These are phyloP conservation scores for Acanthoscelides obtectus DNA, from an alignment of 2,888 invertebrate species.

Conservation along the genomic window DNA sequence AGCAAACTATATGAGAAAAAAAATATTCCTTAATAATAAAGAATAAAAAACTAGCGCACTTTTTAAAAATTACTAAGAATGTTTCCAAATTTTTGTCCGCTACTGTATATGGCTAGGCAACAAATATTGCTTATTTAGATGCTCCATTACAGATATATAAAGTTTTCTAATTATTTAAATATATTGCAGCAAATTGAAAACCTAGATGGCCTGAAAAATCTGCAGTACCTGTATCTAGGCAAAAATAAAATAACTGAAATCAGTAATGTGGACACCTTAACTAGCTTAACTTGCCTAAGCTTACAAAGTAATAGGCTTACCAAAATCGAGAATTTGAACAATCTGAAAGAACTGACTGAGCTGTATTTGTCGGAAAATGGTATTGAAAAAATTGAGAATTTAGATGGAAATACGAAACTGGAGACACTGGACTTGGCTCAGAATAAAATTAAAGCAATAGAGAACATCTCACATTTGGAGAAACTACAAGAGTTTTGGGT, in stretches of 20 bases:
- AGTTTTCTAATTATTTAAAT: no score
- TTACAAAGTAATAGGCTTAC: constrained; percentile 87
- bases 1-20: no score
- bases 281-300: constrained; percentile 74
- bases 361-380: constrained; percentile 94
- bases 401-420: constrained; percentile 64
- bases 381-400: constrained; percentile 70
- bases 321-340: constrained; percentile 80
- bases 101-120: no score
- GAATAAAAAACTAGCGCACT: no score
- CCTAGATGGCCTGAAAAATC: constrained; percentile 66
- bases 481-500: constrained; percentile 96
- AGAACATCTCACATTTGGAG: constrained; percentile 70
- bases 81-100: no score
- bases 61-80: no score
- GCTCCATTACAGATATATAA: no score
- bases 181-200: constrained; percentile 75
- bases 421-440: constrained; percentile 87
- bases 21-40: no score
- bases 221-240: constrained; percentile 81
- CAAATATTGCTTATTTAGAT: no score
- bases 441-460: constrained; percentile 76
- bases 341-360: constrained; percentile 71
- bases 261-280: constrained; percentile 70
- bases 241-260: constrained; percentile 93